Evolutionary conservation across 2,888 invertebrate species (phyloP).

Genomic region (Nephrocerus scutellatus): DNA sequence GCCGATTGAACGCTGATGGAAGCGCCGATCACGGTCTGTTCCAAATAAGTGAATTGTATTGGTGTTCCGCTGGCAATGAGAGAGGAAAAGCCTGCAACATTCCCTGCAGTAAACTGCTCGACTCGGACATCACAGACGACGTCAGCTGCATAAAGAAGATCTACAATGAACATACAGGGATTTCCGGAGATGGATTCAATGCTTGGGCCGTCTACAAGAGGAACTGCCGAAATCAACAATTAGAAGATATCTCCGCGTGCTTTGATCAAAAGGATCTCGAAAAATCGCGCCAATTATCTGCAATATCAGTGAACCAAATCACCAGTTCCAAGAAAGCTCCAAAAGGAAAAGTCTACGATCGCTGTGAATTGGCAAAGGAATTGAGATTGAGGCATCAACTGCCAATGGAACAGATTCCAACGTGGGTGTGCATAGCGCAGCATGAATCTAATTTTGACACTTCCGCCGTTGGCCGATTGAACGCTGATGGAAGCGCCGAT

Average conservation of each 20-base stretch:
- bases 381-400: conserved; percentile 51
- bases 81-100: conserved; percentile 59
- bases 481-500: conserved; percentile 51
- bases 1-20: conserved; percentile 33
- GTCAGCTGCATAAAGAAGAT: conserved; percentile 59
- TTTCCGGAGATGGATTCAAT: conserved; percentile 65
- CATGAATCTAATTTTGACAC: conserved; percentile 64
- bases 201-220: conserved; percentile 67
- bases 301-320: too few relatives aligned
- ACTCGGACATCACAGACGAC: conserved; percentile 65
- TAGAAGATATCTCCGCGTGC: conserved; percentile 45
- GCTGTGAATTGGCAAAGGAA: conserved; percentile 63
- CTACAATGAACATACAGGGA: conserved; percentile 57
- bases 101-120: conserved; percentile 56
- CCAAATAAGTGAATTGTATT: conserved; percentile 63
- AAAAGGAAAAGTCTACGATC: conserved; percentile 51
- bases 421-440: conserved; percentile 64
- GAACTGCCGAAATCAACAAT: conserved; percentile 51
- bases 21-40: conserved; percentile 64
- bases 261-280: conserved; percentile 31
- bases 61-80: conserved; percentile 55
- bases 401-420: conserved; percentile 49
- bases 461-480: conserved; percentile 50
- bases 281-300: too few relatives aligned
- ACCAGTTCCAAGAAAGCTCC: neutral